These are phyloP conservation scores for Idaea aversata DNA, from an alignment of 2,888 invertebrate genomes.

Conservation along the genomic window DNA sequence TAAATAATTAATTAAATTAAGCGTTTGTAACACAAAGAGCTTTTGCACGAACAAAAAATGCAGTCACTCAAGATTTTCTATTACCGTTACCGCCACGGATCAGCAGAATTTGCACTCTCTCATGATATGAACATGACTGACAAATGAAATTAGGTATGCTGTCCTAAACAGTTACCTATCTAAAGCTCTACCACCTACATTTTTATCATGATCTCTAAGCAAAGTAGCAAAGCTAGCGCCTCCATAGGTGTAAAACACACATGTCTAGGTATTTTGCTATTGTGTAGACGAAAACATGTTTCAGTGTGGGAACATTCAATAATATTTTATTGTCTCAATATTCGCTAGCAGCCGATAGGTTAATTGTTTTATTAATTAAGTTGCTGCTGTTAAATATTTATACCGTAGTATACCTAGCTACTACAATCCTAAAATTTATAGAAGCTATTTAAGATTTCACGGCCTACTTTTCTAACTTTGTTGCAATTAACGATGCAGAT, in stretches of 20 bases:
- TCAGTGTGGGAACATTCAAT: conserved; percentile 1
- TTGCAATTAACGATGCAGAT: not conserved
- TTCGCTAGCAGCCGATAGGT: not conserved
- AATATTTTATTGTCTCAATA: not conserved
- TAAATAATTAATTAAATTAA: not conserved
- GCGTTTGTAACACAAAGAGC: conserved; percentile 43
- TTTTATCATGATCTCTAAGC: not conserved
- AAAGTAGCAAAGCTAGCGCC: not conserved
- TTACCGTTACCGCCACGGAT: conserved; percentile 54
- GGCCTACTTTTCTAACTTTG: not conserved
- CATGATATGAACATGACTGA: conserved; percentile 37
- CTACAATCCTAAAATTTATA: not conserved
- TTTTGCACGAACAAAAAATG: conserved; percentile 39
- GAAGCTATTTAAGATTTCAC: not conserved
- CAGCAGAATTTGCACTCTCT: conserved; percentile 43
- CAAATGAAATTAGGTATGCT: conserved; percentile 16
- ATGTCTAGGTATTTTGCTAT: not conserved
- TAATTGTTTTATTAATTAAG: not conserved
- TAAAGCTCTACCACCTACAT: not conserved
- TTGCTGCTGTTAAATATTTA: not conserved
- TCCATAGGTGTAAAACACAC: not conserved
- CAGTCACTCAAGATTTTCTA: conserved; percentile 33
- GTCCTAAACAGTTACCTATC: not conserved
- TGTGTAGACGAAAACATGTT: not conserved
- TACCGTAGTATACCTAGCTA: not conserved